Conservation (phyloP, 2,797 vertebrate species). For the Leptodactylus fallax region DNA sequence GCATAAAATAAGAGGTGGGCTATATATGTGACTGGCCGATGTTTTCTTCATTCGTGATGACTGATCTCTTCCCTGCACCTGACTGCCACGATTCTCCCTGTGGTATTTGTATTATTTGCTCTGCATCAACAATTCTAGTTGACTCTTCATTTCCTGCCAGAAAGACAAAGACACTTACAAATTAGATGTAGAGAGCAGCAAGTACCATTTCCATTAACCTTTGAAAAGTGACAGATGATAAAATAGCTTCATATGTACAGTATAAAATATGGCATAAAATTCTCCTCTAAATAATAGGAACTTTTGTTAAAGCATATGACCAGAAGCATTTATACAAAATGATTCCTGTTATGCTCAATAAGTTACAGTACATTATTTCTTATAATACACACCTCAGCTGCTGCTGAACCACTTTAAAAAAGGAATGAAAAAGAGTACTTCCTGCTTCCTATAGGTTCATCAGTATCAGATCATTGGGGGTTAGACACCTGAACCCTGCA, state of each 20-base stretch:
- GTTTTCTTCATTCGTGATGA: slow-evolving; percentile 47
- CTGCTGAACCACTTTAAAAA: background rate
- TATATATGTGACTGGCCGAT: slow-evolving; percentile 12
- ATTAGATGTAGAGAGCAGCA: slow-evolving; percentile 28
- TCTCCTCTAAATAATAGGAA: too few species aligned
- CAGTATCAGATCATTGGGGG: too few species aligned
- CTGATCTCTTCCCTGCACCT: slow-evolving; percentile 61
- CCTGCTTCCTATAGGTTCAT: too few species aligned
- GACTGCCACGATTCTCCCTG: slow-evolving; percentile 47
- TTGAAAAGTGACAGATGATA: slow-evolving; percentile 13
- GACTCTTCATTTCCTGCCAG: slow-evolving; percentile 53
- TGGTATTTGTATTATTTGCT: slow-evolving; percentile 60
- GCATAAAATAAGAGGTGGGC: slow-evolving; percentile 5
- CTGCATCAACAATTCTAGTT: slow-evolving; percentile 41
- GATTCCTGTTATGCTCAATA: too few species aligned
- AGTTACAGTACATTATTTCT: background rate
- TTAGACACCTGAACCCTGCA: too few species aligned
- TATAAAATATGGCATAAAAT: too few species aligned
- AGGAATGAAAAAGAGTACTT: background rate
- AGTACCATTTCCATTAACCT: slow-evolving; percentile 12
- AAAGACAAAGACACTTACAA: slow-evolving; percentile 1
- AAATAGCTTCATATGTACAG: background rate
- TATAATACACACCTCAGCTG: background rate
- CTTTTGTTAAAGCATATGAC: too few species aligned
- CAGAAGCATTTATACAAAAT: too few species aligned